Evolutionary conservation across 2,797 vertebrate species (phyloP).

Genomic region (Acanthurus leucopareius): DNA sequence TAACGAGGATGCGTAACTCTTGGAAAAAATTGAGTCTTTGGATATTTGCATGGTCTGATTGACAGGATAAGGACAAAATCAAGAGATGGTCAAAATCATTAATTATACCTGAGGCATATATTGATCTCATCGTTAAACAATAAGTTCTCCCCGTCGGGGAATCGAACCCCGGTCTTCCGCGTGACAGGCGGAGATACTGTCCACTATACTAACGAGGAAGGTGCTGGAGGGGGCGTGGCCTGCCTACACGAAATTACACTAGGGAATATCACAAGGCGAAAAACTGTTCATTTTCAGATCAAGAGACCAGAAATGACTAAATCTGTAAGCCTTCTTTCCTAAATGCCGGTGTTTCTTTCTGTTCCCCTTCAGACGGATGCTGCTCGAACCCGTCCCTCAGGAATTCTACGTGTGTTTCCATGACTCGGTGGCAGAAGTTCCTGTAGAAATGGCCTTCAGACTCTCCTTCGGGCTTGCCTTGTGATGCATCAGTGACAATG

Average conservation of each 20-base stretch:
- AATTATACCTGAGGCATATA: too few species aligned
- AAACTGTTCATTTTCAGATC: too few species aligned
- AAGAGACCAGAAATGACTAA: too few species aligned
- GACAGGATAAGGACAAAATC: too few species aligned
- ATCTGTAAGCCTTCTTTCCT: neutral
- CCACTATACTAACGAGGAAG: slow-evolving; percentile 43
- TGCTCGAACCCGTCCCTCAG: slow-evolving; percentile 93
- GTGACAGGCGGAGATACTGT: slow-evolving; percentile 45
- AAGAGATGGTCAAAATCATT: too few species aligned
- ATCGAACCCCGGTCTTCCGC: slow-evolving; percentile 50
- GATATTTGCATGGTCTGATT: too few species aligned
- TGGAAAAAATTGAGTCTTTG: too few species aligned
- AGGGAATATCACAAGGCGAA: too few species aligned
- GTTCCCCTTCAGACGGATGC: slow-evolving; percentile 87
- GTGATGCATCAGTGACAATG: slow-evolving; percentile 64
- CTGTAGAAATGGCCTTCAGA: slow-evolving; percentile 95
- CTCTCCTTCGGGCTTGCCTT: slow-evolving; percentile 92
- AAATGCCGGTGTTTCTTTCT: neutral
- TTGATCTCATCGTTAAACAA: neutral
- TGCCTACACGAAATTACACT: too few species aligned
- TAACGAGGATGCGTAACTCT: neutral
- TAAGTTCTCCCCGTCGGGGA: slow-evolving; percentile 36
- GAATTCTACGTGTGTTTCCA: slow-evolving; percentile 98
- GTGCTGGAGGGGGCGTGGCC: too few species aligned
- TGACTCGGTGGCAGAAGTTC: slow-evolving; percentile 94